Percentiles rank a stretch among this genome's conserved stretches.
These are phyloP conservation scores for Phrynosoma platyrhinos DNA, from an alignment of 2,113 vertebrate species.

Conservation along the genomic window DNA sequence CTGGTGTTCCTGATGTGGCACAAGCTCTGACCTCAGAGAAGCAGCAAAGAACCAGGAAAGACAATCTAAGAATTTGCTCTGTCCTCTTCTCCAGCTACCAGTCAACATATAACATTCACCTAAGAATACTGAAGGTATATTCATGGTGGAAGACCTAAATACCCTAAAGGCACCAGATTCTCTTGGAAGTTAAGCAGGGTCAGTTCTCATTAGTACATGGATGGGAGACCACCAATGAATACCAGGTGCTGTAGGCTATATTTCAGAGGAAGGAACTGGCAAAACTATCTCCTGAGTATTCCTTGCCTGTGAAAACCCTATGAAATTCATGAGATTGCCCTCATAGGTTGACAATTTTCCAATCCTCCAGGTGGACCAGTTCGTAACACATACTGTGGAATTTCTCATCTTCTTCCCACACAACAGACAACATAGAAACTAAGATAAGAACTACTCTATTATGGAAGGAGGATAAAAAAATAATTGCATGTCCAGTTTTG, in stretches of 20 bases:
- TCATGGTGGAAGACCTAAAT: too few relatives aligned
- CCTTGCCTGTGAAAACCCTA: too few relatives aligned
- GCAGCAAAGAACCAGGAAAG: background rate
- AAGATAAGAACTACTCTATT: background rate
- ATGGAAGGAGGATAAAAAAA: background rate
- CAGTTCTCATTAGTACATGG: too few relatives aligned
- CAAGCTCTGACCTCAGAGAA: background rate
- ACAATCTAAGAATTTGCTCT: too few relatives aligned
- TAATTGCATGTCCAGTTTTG: background rate
- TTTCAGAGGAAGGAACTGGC: too few relatives aligned
- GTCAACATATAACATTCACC: background rate
- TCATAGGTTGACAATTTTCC: background rate
- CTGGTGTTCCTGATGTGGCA: background rate
- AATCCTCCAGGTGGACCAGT: background rate
- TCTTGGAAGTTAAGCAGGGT: too few relatives aligned
- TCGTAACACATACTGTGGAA: background rate
- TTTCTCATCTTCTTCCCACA: background rate
- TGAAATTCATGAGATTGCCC: too few relatives aligned
- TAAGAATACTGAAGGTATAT: background rate
- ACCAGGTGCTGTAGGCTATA: too few relatives aligned
- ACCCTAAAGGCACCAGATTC: too few relatives aligned
- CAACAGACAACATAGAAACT: background rate
- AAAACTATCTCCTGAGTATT: too few relatives aligned
- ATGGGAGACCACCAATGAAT: too few relatives aligned
- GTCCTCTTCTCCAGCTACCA: too few relatives aligned